Percentiles rank a stretch among this genome's conserved stretches.
Conservation (phyloP, 2,888 invertebrate species). For the Pelosia muscerda region DNA sequence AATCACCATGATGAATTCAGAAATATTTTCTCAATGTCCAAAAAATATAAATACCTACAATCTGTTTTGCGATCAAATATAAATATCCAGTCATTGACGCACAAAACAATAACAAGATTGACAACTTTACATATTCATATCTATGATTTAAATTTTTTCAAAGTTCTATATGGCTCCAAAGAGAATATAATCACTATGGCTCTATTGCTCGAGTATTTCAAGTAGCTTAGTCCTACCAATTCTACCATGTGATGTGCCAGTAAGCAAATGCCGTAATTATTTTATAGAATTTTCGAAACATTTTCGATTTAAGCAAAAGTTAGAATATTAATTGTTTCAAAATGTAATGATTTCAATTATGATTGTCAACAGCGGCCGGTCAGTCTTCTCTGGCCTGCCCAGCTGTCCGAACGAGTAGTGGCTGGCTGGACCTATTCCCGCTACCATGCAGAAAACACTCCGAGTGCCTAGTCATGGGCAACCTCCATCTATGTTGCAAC, state of each 20-base stretch:
- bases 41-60: neutral
- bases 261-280: no score
- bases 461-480: conserved; percentile 86
- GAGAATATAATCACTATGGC: no score
- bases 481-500: conserved; percentile 86
- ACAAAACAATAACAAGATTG: neutral
- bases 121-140: neutral
- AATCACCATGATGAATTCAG: conserved; percentile 83
- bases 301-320: no score
- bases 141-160: neutral
- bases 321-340: neutral
- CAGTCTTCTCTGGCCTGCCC: conserved; percentile 78
- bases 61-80: neutral
- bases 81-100: neutral
- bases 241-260: no score
- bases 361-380: conserved; percentile 53
- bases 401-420: conserved; percentile 80
- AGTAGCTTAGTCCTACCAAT: no score
- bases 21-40: neutral
- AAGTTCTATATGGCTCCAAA: neutral
- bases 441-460: conserved; percentile 84
- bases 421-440: conserved; percentile 85
- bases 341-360: neutral
- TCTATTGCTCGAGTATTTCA: neutral
- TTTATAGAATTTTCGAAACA: no score